Evolutionary conservation across 2,888 invertebrate genomes (phyloP).

Genomic region (Physocephala rufipes): DNA sequence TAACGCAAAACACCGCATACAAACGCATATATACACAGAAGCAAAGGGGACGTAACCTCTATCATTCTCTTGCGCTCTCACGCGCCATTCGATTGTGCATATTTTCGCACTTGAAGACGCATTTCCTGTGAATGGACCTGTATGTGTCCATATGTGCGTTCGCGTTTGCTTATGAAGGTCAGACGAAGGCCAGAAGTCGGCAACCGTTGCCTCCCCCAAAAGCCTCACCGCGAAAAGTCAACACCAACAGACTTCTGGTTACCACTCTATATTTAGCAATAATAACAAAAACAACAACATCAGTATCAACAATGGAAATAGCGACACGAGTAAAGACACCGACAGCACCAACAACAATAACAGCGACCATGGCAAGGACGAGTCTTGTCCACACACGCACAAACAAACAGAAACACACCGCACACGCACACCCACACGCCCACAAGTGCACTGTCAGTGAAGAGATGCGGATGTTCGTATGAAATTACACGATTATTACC

Average conservation of each 20-base stretch:
- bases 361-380: conserved; percentile 31
- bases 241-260: background rate
- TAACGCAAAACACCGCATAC: background rate
- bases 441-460: conserved; percentile 11
- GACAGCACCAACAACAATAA: conserved; percentile 23
- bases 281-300: conserved; percentile 4
- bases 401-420: conserved; percentile 17
- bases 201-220: background rate
- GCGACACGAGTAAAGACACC: no score
- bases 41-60: no score
- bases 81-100: conserved; percentile 29
- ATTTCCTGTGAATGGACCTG: conserved; percentile 1
- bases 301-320: conserved; percentile 17
- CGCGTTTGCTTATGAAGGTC: conserved; percentile 29
- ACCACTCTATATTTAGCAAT: conserved; percentile 11
- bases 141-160: no score
- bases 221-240: background rate
- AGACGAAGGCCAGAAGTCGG: conserved; percentile 24
- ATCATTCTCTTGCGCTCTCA: conserved; percentile 31
- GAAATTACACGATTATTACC: conserved; percentile 32
- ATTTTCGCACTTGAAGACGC: conserved; percentile 31
- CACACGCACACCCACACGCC: conserved; percentile 21
- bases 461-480: no score
- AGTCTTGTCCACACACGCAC: conserved; percentile 3
- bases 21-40: conserved; percentile 3